Conservation (phyloP, 2,113 vertebrate species). For the Sinocyclocheilus anophthalmus region DNA sequence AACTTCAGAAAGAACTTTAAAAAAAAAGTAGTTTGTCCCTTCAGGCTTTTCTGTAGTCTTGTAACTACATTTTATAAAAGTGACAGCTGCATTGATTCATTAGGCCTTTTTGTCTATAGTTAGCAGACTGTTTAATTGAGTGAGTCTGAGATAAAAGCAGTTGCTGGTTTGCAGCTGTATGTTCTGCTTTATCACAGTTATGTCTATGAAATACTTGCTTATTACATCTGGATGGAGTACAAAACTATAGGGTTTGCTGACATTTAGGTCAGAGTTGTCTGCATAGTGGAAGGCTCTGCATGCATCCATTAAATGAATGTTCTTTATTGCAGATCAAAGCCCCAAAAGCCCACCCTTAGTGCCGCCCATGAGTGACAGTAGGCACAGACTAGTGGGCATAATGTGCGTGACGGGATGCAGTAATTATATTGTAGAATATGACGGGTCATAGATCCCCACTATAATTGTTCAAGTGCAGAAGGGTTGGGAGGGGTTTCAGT, state of each 20-base stretch:
- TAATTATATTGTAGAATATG: background rate
- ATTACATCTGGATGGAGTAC: background rate
- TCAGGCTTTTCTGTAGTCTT: too few species aligned
- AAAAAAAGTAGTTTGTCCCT: too few species aligned
- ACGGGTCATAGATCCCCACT: background rate
- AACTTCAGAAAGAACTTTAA: too few species aligned
- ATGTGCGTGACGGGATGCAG: constrained; percentile 2
- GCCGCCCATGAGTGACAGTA: background rate
- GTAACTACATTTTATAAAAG: too few species aligned
- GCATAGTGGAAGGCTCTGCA: background rate
- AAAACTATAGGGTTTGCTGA: background rate
- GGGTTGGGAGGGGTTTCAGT: background rate
- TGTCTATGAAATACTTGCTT: background rate
- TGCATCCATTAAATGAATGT: background rate
- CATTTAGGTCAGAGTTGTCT: background rate
- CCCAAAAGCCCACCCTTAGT: background rate
- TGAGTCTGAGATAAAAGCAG: background rate
- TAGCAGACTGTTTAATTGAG: background rate
- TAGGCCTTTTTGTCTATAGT: background rate
- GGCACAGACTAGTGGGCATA: constrained; percentile 8
- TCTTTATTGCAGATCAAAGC: background rate
- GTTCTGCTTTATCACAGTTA: background rate
- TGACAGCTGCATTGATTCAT: too few species aligned
- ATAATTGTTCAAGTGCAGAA: background rate
- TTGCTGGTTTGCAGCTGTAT: background rate